Evolutionary conservation across 2,113 vertebrate species (phyloP), one percentile per base, ranked within the genome.

Genomic region (Chitala chitala): DNA sequence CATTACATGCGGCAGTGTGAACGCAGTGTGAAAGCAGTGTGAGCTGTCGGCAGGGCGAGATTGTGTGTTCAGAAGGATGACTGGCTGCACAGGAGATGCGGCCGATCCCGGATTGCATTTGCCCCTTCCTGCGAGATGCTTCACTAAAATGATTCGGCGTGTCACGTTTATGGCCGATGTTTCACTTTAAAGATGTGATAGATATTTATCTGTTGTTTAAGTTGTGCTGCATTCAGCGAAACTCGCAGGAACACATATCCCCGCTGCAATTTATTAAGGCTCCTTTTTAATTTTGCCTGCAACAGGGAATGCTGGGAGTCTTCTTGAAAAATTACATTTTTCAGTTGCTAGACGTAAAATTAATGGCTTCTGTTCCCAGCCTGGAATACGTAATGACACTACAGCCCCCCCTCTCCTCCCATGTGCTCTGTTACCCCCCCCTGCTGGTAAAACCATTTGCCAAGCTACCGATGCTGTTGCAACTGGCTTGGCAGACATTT

Each of bases 281-380:
- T 70, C 9, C 46, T 83, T 83, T 80, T 82, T 76, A 80, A 24
- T 29, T 63, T 81, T 61, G 73, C 33, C 54, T 36, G 61, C 76
- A 81, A 80, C 76, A 83, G 44, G 75, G 79, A 54, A 76, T 72
- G 68, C 38, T 73, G 44, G 69, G 54, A 80, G 64, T 72, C 76
- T 77, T 72, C 71, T 48, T 26, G 29, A 77, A 54, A 82, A 84
- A 84, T 87, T 78, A 82, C 31, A 75, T 87, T 87, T 90, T 85
- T 87, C 83, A 77, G 84, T 82, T 71, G 78, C 79, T 81, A 17
- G 84, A 88, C 89, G 86, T 87, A 88, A 88, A 80, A 85, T 83
- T 78, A 86, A 84, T 84, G 85, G 83, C 82, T 71, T 72, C 68
- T 20, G 22, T 84, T n/a, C n/a, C n/a, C n/a, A n/a, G n/a, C n/a